A percentile compares a stretch with the other conserved stretches of the same genome.
Evolutionary conservation across 2,797 vertebrate genomes (phyloP).

Genomic region (Apogon hyalosoma): DNA sequence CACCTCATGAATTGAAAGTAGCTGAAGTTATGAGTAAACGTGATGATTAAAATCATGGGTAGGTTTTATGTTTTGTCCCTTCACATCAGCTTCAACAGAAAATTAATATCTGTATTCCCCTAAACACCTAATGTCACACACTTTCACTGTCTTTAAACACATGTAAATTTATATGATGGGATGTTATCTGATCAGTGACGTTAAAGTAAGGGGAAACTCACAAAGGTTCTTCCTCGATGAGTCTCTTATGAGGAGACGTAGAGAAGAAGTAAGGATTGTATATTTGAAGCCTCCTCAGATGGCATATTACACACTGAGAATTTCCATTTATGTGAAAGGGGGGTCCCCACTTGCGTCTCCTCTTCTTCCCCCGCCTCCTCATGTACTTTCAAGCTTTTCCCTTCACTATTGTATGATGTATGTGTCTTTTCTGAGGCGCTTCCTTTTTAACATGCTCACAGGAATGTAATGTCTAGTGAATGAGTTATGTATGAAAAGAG

Average conservation of each 20-base stretch:
- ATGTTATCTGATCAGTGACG: neutral
- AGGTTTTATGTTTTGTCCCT: neutral
- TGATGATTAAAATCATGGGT: neutral
- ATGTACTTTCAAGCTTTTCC: constrained; percentile 63
- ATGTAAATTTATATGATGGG: neutral
- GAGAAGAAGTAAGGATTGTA: constrained; percentile 16
- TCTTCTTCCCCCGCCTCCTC: constrained; percentile 76
- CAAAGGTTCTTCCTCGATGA: constrained; percentile 15
- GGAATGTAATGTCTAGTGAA: constrained; percentile 32
- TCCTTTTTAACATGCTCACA: constrained; percentile 27
- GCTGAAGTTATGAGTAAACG: constrained; percentile 27
- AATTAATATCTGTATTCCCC: constrained; percentile 15
- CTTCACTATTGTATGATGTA: constrained; percentile 30
- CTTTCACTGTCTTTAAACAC: neutral
- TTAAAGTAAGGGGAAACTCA: constrained; percentile 43
- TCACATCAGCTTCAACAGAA: constrained; percentile 5
- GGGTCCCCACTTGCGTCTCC: constrained; percentile 43
- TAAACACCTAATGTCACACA: neutral
- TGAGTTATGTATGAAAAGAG: neutral
- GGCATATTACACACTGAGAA: constrained; percentile 55
- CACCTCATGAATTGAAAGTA: constrained; percentile 33
- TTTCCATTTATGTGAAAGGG: constrained; percentile 70
- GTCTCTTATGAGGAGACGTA: constrained; percentile 22
- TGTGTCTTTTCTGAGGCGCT: constrained; percentile 25
- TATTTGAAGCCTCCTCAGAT: constrained; percentile 26